Base-by-base conservation (phyloP, 1,140 invertebrate genomes). In the Andricus grossulariae region DNA sequence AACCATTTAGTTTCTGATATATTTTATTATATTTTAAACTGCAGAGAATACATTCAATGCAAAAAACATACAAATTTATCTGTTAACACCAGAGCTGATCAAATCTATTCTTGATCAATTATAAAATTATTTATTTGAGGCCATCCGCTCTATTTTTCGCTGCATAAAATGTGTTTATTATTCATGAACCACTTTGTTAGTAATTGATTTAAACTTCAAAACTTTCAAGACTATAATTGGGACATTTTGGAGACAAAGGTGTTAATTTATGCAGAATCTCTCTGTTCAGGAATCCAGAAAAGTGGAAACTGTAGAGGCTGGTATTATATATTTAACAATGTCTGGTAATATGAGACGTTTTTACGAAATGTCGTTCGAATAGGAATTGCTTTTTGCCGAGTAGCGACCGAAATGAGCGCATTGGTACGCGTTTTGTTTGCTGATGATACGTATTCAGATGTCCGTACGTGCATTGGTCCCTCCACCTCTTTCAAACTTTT, bases 281-380 rank as follows among this genome's bases (percentile, higher is more conserved):
- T 45, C 10, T 1, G 39, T 66, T 66, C 60, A 66, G 60, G 15
- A 66, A 66, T 66, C 13, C 32, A 66, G 25, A 39, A 66, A 66
- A 66, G 25, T 39, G 39, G 12, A 66, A 45, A 66, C 16, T 45
- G 60, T 16, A 32, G 25, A 16, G 39, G 39, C 39, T 52, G 72
- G 77, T 72, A 81, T 86, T 85, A 86, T 86, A 85, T 84, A 86
- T 86, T 86, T 86, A 85, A 86, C 83, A 84, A 84, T 85, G 60
- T 66, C 32, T 66, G 71, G 80, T 83, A 74, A 83, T 85, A 83
- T 83, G 81, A 85, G 83, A 87, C 83, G 82, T 87, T 88, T 87
- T 88, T 88, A 88, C 86, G 84, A 83, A 86, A 85, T 84, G 84
- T 88, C 86, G 85, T 88, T 88, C 79, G 87, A 85, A 88, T 88